These are phyloP conservation scores for Stegana nigrithorax DNA, from an alignment of 2,888 invertebrate genomes.

Conservation along the genomic window DNA sequence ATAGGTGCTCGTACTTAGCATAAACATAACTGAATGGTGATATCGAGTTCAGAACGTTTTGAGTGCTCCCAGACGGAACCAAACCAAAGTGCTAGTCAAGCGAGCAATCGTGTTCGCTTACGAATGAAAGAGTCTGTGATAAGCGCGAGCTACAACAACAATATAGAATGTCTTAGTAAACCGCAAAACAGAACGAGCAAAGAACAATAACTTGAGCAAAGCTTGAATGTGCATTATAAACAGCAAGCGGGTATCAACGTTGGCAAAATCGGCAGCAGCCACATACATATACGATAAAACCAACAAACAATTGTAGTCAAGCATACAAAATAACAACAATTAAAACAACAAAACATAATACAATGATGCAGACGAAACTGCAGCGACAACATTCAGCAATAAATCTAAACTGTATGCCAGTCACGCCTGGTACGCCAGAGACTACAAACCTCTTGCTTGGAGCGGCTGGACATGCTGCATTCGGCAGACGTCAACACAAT, in stretches of 20 bases:
- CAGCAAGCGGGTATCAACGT: not conserved
- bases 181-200: conserved; percentile 24
- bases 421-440: conserved; percentile 54
- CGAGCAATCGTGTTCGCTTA: no score
- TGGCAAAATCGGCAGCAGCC: conserved; percentile 2
- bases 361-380: conserved; percentile 3
- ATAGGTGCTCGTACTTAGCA: no score
- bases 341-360: not conserved
- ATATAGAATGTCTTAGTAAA: conserved; percentile 35
- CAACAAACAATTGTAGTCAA: conserved; percentile 19
- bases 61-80: no score
- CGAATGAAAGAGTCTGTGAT: not conserved
- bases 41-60: no score
- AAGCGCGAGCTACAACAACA: not conserved
- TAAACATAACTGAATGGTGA: no score
- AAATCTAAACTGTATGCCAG: conserved; percentile 28
- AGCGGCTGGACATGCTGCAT: conserved; percentile 53
- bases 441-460: conserved; percentile 54
- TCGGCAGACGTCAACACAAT: conserved; percentile 46
- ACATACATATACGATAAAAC: conserved; percentile 23
- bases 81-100: no score
- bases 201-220: conserved; percentile 34
- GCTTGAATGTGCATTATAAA: conserved; percentile 1
- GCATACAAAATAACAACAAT: conserved; percentile 35
- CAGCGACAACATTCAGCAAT: not conserved